These are phyloP conservation scores for Lacerta agilis DNA, from an alignment of 2,797 vertebrate genomes.

Conservation along the genomic window DNA sequence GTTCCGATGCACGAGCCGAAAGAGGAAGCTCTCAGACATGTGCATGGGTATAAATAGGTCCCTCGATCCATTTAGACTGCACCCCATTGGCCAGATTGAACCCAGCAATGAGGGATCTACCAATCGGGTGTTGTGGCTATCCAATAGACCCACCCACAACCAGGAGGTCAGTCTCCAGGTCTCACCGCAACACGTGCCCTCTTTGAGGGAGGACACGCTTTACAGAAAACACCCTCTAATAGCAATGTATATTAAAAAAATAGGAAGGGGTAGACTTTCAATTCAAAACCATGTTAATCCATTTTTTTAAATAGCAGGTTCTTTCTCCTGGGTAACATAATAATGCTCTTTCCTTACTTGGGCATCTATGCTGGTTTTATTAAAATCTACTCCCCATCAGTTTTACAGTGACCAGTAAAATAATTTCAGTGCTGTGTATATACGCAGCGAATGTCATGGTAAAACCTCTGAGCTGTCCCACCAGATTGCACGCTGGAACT, in stretches of 20 bases:
- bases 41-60: no score
- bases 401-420: constrained; percentile 3
- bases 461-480: neutral
- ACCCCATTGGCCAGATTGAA: no score
- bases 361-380: neutral
- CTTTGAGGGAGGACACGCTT: neutral
- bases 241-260: constrained; percentile 71
- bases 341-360: constrained; percentile 48
- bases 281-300: constrained; percentile 21
- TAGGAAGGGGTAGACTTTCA: constrained; percentile 42
- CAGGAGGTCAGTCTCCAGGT: no score
- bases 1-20: no score
- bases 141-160: no score
- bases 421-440: neutral
- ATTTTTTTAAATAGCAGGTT: constrained; percentile 46
- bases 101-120: no score
- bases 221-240: constrained; percentile 71
- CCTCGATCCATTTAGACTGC: no score
- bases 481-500: neutral
- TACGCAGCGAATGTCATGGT: neutral
- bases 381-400: constrained; percentile 35
- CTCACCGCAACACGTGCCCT: no score
- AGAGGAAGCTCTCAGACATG: no score
- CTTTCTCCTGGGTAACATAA: constrained; percentile 42
- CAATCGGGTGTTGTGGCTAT: no score